These are phyloP conservation scores for Tympanoctomys barrerae DNA, from an alignment of 2,797 vertebrate species.

Conservation along the genomic window DNA sequence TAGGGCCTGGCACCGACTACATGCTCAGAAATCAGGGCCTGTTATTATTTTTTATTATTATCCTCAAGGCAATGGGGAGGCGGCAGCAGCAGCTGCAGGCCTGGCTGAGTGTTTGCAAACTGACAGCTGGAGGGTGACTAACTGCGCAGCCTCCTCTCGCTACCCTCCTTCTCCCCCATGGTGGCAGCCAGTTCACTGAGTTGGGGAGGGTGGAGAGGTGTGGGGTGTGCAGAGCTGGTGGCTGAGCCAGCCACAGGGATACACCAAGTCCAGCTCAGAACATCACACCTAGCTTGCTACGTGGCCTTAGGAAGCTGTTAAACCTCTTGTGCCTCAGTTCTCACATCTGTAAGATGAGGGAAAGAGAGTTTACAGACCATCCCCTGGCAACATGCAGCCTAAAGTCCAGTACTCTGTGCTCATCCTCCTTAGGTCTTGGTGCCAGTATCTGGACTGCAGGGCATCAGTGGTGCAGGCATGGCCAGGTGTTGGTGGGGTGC, in stretches of 20 bases:
- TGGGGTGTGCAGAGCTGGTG: not conserved
- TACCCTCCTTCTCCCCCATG: not conserved
- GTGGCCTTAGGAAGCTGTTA: not conserved
- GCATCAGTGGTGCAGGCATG: not conserved
- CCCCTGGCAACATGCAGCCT: not conserved
- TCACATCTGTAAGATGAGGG: not conserved
- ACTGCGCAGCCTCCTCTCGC: conserved; percentile 29
- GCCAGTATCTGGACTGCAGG: not conserved
- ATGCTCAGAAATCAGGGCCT: conserved; percentile 69
- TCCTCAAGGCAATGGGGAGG: conserved; percentile 68
- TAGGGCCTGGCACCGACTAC: conserved; percentile 51
- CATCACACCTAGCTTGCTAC: not conserved
- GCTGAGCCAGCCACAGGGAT: not conserved
- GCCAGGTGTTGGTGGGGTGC: not conserved
- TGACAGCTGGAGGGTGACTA: conserved; percentile 78
- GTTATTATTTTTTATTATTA: conserved; percentile 77
- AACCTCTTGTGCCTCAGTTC: conserved; percentile 5
- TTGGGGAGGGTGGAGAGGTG: not conserved
- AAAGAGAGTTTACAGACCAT: not conserved
- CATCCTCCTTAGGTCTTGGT: not conserved
- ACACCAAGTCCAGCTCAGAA: not conserved
- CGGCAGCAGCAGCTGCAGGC: conserved; percentile 45
- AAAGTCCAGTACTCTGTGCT: not conserved
- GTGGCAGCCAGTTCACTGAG: not conserved
- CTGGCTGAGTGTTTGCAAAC: conserved; percentile 79